Conservation (phyloP, 2,888 invertebrate genomes). For the Notodonta dromedarius region DNA sequence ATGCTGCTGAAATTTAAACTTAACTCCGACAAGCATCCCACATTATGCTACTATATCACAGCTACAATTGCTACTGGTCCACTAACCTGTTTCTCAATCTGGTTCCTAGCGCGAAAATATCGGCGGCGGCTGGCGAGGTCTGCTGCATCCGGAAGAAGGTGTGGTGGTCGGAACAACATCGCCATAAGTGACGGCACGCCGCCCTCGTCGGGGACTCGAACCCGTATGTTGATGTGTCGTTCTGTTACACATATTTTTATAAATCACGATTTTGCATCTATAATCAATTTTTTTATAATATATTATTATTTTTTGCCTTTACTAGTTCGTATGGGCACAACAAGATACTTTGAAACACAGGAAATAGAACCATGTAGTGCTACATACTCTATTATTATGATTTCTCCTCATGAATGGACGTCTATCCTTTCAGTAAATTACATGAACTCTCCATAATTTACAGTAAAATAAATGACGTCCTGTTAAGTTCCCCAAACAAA, state of each 20-base stretch:
- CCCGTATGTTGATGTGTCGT: slow-evolving; percentile 97
- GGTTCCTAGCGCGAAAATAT: slow-evolving; percentile 91
- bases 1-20: too few species aligned
- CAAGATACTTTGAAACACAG: background rate
- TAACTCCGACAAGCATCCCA: too few species aligned
- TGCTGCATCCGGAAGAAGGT: slow-evolving; percentile 95
- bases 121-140: slow-evolving; percentile 89
- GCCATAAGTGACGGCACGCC: slow-evolving; percentile 98
- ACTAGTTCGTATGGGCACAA: background rate
- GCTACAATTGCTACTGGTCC: background rate
- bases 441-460: background rate
- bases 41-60: too few species aligned
- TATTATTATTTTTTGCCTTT: background rate
- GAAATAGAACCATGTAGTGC: too few species aligned
- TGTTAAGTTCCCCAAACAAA: slow-evolving; percentile 26
- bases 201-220: slow-evolving; percentile 96
- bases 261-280: too few species aligned
- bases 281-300: background rate
- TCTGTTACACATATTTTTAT: slow-evolving; percentile 77
- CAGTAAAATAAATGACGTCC: slow-evolving; percentile 7
- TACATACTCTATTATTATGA: background rate
- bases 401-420: background rate
- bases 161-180: slow-evolving; percentile 98
- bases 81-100: slow-evolving; percentile 90
- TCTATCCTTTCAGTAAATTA: background rate